These are phyloP conservation scores for Numenius phaeopus DNA, from an alignment of 2,797 vertebrate genomes.

Conservation along the genomic window DNA sequence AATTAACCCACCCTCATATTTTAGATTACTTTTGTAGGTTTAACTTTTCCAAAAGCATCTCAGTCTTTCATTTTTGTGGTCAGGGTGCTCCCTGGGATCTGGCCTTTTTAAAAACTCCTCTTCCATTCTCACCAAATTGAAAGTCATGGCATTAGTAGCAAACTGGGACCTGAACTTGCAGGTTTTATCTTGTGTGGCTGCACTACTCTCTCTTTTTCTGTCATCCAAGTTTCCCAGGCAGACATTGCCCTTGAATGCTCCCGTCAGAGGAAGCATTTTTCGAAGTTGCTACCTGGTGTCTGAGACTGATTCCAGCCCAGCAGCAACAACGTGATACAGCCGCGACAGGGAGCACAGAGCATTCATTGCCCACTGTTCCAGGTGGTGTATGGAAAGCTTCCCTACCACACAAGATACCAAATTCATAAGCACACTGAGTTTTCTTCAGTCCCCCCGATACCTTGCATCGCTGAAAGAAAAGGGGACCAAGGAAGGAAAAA, in stretches of 20 bases:
- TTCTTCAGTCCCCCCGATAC: neutral
- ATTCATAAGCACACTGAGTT: neutral
- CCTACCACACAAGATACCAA: neutral
- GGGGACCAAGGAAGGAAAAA: neutral
- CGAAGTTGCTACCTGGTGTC: neutral
- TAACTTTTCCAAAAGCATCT: neutral
- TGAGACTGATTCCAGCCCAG: slow-evolving; percentile 9
- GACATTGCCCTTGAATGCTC: neutral
- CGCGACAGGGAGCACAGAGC: neutral
- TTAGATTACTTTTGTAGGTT: neutral
- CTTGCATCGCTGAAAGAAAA: neutral
- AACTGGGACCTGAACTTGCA: neutral
- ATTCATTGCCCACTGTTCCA: neutral
- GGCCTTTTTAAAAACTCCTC: neutral
- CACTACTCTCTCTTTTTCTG: neutral
- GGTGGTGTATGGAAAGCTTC: neutral
- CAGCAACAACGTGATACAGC: neutral
- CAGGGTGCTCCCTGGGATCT: neutral
- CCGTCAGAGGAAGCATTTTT: neutral
- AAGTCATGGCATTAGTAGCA: neutral
- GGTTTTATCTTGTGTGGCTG: neutral
- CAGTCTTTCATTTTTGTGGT: slow-evolving; percentile 2
- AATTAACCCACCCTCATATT: neutral
- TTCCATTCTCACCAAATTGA: neutral
- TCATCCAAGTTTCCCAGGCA: neutral